These are phyloP conservation scores for Neolamprologus hecqui DNA, from an alignment of 2,113 vertebrate species.

Conservation along the genomic window DNA sequence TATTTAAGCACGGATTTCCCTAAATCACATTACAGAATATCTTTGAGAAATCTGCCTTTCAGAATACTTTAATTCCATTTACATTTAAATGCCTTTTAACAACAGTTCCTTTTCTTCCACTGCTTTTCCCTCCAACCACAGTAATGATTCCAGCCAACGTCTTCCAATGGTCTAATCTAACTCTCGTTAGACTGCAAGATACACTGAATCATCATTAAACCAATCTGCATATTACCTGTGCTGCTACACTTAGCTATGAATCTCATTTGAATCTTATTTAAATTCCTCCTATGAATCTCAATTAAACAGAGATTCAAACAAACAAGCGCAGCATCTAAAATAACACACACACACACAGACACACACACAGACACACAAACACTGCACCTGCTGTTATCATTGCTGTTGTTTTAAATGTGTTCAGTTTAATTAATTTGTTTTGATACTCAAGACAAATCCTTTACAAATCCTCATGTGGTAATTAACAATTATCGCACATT, in stretches of 20 bases:
- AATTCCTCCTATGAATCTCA: conserved; percentile 63
- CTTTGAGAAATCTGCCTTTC: background rate
- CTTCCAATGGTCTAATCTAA: conserved; percentile 52
- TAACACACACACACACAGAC: background rate
- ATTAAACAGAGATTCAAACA: conserved; percentile 55
- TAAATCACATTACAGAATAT: background rate
- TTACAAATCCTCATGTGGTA: conserved; percentile 63
- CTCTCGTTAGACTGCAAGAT: conserved; percentile 46
- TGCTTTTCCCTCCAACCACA: background rate
- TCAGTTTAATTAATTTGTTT: conserved; percentile 70
- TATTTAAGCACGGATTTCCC: background rate
- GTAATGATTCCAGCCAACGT: conserved; percentile 36
- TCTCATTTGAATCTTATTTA: conserved; percentile 68
- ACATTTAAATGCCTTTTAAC: background rate
- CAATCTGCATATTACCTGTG: conserved; percentile 64
- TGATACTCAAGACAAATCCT: conserved; percentile 71
- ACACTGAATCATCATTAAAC: conserved; percentile 63
- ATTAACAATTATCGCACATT: conserved; percentile 70
- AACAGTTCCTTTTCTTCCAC: background rate
- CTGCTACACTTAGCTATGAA: conserved; percentile 58
- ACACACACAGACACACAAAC: background rate
- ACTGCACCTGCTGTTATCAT: conserved; percentile 58
- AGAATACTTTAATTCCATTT: background rate
- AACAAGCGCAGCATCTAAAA: conserved; percentile 6
- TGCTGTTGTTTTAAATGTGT: conserved; percentile 56